A percentile compares a stretch with the other conserved stretches of the same genome.
Evolutionary conservation across 2,888 invertebrate genomes (phyloP).

Genomic region (Diarsia rubi): DNA sequence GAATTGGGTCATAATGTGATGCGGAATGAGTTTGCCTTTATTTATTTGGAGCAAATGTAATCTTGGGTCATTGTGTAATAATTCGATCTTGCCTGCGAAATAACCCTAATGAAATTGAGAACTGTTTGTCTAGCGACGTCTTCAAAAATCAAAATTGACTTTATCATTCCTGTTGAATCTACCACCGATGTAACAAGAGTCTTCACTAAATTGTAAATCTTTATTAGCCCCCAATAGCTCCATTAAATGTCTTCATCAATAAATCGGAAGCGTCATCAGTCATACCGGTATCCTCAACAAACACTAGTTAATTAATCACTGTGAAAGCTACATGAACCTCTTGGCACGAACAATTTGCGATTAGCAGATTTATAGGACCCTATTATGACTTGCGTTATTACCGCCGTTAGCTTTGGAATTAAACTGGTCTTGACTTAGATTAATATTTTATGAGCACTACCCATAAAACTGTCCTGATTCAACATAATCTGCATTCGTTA

Average conservation of each 20-base stretch:
- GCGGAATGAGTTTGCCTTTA: slow-evolving; percentile 13
- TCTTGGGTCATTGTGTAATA: slow-evolving; percentile 11
- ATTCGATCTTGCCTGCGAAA: slow-evolving; percentile 9
- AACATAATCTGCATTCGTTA: neutral
- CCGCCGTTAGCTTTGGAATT: slow-evolving; percentile 35
- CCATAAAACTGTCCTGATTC: slow-evolving; percentile 4
- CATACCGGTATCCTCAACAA: slow-evolving; percentile 48
- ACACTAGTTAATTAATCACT: slow-evolving; percentile 61
- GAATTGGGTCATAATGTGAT: slow-evolving; percentile 45
- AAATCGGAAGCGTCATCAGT: slow-evolving; percentile 49
- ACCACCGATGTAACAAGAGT: slow-evolving; percentile 18
- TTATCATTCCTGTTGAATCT: slow-evolving; percentile 16
- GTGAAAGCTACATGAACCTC: slow-evolving; percentile 63
- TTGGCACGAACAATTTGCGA: slow-evolving; percentile 53
- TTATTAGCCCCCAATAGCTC: slow-evolving; percentile 41
- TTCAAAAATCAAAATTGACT: slow-evolving; percentile 5
- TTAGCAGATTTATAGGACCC: slow-evolving; percentile 59
- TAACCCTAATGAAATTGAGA: slow-evolving; percentile 2
- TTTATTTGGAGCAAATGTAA: slow-evolving; percentile 35
- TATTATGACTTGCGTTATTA: slow-evolving; percentile 53
- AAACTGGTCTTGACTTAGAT: slow-evolving; percentile 24
- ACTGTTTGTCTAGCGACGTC: neutral
- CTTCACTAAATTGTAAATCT: slow-evolving; percentile 55
- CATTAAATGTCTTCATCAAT: slow-evolving; percentile 49
- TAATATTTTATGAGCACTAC: neutral